phyloP scores from a whole-genome alignment of 1,140 invertebrate species.

The Geopemphigus sp. region DNA sequence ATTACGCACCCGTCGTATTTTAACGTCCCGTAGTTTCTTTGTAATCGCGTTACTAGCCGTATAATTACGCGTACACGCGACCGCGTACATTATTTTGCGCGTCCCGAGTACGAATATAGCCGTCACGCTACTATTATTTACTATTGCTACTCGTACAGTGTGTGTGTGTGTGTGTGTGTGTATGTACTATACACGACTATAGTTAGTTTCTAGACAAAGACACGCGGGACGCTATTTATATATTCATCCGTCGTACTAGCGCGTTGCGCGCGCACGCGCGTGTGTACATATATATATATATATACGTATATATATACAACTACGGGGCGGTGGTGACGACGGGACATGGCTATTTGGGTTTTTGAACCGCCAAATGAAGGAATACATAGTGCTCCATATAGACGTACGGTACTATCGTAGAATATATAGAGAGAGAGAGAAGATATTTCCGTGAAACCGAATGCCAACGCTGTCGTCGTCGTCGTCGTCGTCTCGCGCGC shows the following conservation, averaged over 20 bases:
- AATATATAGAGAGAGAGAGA: constrained; percentile 8
- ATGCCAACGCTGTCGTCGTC: constrained; percentile 28
- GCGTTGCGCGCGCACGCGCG: too few species aligned
- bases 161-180: too few species aligned
- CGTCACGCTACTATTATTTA: background rate
- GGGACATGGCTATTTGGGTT: constrained; percentile 41
- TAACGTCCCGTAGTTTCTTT: background rate
- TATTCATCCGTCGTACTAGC: constrained; percentile 35
- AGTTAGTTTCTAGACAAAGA: constrained; percentile 27
- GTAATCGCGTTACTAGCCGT: background rate
- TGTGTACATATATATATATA: too few species aligned
- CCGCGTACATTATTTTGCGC: constrained; percentile 6
- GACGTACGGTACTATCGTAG: too few species aligned
- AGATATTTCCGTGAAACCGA: constrained; percentile 40
- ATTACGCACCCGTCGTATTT: background rate
- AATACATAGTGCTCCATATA: background rate
- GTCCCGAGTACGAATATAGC: background rate
- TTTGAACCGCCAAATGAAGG: constrained; percentile 37
- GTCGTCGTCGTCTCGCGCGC: too few species aligned
- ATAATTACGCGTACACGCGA: background rate
- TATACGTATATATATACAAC: too few species aligned
- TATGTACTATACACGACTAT: background rate
- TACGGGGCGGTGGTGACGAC: constrained; percentile 4
- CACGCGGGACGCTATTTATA: constrained; percentile 30
- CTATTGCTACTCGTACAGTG: constrained; percentile 7